These are phyloP conservation scores for Ochlodes sylvanus DNA, from an alignment of 2,888 invertebrate genomes.

Conservation along the genomic window DNA sequence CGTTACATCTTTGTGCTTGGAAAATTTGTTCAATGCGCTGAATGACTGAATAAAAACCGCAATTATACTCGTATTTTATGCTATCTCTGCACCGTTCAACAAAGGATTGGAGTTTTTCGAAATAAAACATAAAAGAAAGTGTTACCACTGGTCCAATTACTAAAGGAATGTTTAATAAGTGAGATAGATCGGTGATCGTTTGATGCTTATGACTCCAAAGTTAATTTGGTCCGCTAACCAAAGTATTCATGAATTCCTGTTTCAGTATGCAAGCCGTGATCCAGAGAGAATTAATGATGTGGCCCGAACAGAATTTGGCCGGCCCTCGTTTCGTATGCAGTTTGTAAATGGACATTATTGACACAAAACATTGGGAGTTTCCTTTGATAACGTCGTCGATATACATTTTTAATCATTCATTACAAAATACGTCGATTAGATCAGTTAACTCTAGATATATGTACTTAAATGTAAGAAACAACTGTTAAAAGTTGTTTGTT, in stretches of 20 bases:
- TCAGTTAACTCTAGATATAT: neutral
- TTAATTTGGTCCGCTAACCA: conserved; percentile 23
- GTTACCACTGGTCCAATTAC: conserved; percentile 13
- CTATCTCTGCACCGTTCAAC: conserved; percentile 23
- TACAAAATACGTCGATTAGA: neutral
- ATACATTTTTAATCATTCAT: neutral
- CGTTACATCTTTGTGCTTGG: conserved; percentile 14
- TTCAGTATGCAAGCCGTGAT: conserved; percentile 43
- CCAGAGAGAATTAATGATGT: conserved; percentile 51
- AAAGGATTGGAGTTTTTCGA: conserved; percentile 13
- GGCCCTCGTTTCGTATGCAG: conserved; percentile 49
- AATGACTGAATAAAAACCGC: conserved; percentile 20
- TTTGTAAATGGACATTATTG: conserved; percentile 42
- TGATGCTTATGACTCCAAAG: conserved; percentile 29
- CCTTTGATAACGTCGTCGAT: conserved; percentile 6
- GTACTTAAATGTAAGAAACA: too few species aligned
- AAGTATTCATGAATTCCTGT: conserved; percentile 38
- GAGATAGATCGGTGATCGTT: conserved; percentile 12
- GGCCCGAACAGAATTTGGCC: conserved; percentile 36
- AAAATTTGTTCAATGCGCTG: conserved; percentile 17
- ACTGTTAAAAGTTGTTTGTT: too few species aligned
- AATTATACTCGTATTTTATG: conserved; percentile 32
- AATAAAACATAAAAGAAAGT: conserved; percentile 17
- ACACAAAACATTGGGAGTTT: conserved; percentile 14
- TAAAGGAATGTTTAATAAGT: conserved; percentile 28